Evolutionary conservation across 1,140 invertebrate species (phyloP), one percentile per base, ranked within the genome.

Genomic region (Drosophila eugracilis): DNA sequence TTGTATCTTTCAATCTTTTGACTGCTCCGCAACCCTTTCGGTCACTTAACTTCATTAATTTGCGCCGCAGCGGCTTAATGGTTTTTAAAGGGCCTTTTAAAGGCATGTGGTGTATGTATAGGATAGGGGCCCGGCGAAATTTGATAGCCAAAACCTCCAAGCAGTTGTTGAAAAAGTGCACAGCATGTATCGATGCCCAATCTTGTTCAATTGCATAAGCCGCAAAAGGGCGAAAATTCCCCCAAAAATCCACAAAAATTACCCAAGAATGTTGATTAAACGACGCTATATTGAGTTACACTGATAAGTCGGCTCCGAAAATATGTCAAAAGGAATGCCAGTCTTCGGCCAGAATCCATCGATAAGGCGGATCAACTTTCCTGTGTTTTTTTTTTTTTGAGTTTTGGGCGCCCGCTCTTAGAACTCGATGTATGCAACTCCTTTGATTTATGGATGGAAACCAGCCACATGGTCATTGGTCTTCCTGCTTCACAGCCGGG

Each of bases 71-170:
- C 49, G 58, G 53, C 39, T 77, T 86, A 86, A 85, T 85, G 81
- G 83, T 58, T 67, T 85, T 88, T 81, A 74, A 86, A 86, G 47
- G 77, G 77, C 62, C 55, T 58, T 70, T 60, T 77, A 85, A 77
- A 63, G 77, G 63, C 73, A 81, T 86, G 77, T 66, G 81, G 73
- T 73, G 14, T 36, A 21, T 39, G 5, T n/a, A 30, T 30, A 12
- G 9, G 28, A 73, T 58, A 9, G 30, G 36, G 41, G 10, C 49
- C 28, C 28, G 21, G 42, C 45, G 81, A 77, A 70, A 85, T 78
- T 78, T 58, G 83, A 85, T 85, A 86, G 60, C 57, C 45, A 57
- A 76, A 67, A 60, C 55, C 39, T 59, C 41, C 37, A 49, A n/a
- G 60, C 49, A 67, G 60, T 63, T 83, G 78, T 58, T 83, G 78